Base-by-base conservation (phyloP, 1,140 invertebrate species). In the Formica exsecta region DNA sequence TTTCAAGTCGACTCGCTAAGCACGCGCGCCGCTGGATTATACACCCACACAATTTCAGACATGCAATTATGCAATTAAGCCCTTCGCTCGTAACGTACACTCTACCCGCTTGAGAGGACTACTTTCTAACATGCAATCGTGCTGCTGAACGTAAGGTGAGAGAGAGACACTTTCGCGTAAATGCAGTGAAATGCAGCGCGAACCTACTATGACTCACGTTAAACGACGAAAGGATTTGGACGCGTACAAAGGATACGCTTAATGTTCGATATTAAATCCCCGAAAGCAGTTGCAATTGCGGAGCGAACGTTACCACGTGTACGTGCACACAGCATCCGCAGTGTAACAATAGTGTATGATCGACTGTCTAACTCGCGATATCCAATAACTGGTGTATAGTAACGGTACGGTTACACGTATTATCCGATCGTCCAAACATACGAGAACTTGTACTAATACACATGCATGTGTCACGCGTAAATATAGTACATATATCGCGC, bases 31-130 rank as follows among this genome's bases (percentile, higher is more conserved):
- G 6, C 73, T 1, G 51, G 85, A 75, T 86, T 88, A 80, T 70
- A 81, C 85, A 66, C 57, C 70, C 84, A 80, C 85, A 86, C 85
- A 86, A 86, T 88, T 83, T 79, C 68, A 66, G 70, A 74, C 79
- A 77, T 87, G 87, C 79, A 87, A 87, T 89, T 87, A 89, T 89
- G 86, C 77, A 84, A 89, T 89, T 89, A 89, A 89, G 65, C 74
- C 66, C 85, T 79, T 41, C 74, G 32, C 71, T 61, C 74, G 71
- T 81, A 88, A 88, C 73, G 54, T 74, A 73, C 65, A 68, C 65
- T 76, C 73, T 11, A 22, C 25, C 32, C 59, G 4, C 54, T 76
- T 48, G 64, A 51, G 71, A 41, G 44, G 76, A 80, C 68, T 87
- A 84, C 68, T 84, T 87, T 74, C 86, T 84, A 73, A 84, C 86